Evolutionary conservation across 2,797 vertebrate genomes (phyloP).

Genomic region (Helostoma temminkii): DNA sequence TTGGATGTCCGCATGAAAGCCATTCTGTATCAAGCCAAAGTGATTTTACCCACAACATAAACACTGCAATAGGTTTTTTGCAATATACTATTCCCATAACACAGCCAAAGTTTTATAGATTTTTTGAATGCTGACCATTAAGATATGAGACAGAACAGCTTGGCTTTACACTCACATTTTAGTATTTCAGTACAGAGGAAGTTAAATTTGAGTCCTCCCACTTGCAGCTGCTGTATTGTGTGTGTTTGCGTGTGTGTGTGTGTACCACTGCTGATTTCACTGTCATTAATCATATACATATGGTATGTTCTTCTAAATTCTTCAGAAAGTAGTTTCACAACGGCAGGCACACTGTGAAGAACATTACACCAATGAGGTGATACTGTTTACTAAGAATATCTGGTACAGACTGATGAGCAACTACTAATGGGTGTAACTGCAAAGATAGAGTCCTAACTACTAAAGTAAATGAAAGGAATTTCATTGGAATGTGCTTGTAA

Average conservation of each 20-base stretch:
- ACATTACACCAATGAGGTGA: neutral
- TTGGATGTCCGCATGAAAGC: constrained; percentile 49
- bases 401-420: neutral
- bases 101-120: constrained; percentile 2
- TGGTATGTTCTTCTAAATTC: too few species aligned
- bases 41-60: constrained; percentile 40
- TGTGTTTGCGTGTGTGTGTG: too few species aligned
- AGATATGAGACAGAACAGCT: constrained; percentile 7
- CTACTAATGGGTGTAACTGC: neutral
- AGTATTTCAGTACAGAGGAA: constrained; percentile 25
- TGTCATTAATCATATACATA: constrained; percentile 13
- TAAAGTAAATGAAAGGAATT: constrained; percentile 39
- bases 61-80: constrained; percentile 21
- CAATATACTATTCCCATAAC: neutral
- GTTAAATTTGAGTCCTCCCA: constrained; percentile 26
- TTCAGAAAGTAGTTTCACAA: constrained; percentile 8
- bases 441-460: constrained; percentile 13
- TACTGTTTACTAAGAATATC: neutral
- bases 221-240: constrained; percentile 50
- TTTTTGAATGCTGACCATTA: constrained; percentile 1
- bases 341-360: neutral
- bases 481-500: constrained; percentile 50
- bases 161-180: constrained; percentile 10
- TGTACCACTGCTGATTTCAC: neutral
- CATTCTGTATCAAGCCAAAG: constrained; percentile 22